Conservation (phyloP, 2,797 vertebrate species). For the Chaenodraco wilsoni region DNA sequence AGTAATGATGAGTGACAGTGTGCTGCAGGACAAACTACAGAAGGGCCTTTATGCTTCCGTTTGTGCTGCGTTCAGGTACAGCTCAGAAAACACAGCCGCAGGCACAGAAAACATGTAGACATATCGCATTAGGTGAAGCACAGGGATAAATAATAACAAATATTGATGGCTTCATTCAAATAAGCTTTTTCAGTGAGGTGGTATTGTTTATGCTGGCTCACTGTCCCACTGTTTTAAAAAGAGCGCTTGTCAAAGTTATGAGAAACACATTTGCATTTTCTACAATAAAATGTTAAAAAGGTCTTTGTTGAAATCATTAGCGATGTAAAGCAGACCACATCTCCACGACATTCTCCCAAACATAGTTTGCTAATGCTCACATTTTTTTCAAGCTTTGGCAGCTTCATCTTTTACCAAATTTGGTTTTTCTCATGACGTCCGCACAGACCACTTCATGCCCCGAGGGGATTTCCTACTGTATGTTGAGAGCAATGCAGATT, state of each 20-base stretch:
- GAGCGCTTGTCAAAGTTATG: not conserved
- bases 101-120: not conserved
- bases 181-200: not conserved
- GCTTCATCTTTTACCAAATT: conserved; percentile 22
- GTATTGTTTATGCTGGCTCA: not conserved
- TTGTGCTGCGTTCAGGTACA: conserved; percentile 5
- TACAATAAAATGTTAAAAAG: not conserved
- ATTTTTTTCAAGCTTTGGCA: not conserved
- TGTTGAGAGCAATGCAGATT: not conserved
- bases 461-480: not conserved
- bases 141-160: not conserved
- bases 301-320: not conserved
- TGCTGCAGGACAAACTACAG: not conserved
- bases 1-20: not conserved
- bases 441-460: not conserved
- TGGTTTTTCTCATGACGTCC: not conserved
- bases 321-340: not conserved
- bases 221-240: not conserved
- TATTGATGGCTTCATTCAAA: not conserved
- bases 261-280: not conserved
- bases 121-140: not conserved
- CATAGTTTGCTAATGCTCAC: not conserved
- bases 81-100: not conserved
- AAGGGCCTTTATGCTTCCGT: not conserved
- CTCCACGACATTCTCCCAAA: conserved; percentile 5